Evolutionary conservation across 2,113 vertebrate genomes (phyloP).

Genomic region (Peromyscus polionotus): DNA sequence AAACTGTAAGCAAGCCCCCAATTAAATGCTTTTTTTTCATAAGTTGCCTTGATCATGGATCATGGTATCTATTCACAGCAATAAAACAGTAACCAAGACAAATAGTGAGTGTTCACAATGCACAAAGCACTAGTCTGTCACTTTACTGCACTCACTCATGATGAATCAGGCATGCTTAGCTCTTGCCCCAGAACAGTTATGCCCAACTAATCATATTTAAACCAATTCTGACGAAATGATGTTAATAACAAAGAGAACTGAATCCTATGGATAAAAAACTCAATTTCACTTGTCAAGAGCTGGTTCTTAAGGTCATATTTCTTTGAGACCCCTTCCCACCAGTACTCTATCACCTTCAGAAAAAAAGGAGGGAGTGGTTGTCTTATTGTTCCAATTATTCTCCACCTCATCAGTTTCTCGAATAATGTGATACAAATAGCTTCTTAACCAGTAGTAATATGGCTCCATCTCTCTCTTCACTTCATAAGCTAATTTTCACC

Average conservation of each 20-base stretch:
- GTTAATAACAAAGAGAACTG: background rate
- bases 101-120: background rate
- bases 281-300: slow-evolving; percentile 16
- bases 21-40: background rate
- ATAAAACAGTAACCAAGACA: background rate
- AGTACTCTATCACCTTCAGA: background rate
- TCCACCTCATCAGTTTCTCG: slow-evolving; percentile 20
- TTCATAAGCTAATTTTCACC: slow-evolving; percentile 30
- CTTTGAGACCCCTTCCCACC: background rate
- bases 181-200: background rate
- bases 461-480: background rate
- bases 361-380: background rate
- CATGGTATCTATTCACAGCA: no score
- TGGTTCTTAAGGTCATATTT: slow-evolving; percentile 14
- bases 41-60: background rate
- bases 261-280: background rate
- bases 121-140: background rate
- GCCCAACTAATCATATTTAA: slow-evolving; percentile 13
- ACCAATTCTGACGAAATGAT: background rate
- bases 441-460: background rate
- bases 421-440: background rate
- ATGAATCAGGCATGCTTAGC: background rate
- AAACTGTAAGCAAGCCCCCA: background rate
- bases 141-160: background rate
- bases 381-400: slow-evolving; percentile 23